A percentile compares a stretch with the other conserved stretches of the same genome.
Conservation (phyloP, 2,888 invertebrate species). For the Harpalus rufipes region DNA sequence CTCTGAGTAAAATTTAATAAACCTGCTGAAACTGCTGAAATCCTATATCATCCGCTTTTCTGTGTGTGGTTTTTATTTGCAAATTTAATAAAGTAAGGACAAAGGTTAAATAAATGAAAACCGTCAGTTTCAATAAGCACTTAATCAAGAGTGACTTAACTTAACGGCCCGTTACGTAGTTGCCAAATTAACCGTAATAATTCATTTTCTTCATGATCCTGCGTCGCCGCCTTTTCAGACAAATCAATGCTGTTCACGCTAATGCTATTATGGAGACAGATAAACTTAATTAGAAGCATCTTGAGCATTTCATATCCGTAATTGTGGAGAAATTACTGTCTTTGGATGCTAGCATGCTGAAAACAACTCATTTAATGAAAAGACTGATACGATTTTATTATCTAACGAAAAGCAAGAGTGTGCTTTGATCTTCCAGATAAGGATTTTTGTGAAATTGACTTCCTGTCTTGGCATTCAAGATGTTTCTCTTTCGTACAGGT, state of each 20-base stretch:
- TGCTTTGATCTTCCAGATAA: neutral
- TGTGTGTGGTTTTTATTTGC: neutral
- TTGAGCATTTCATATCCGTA: constrained; percentile 26
- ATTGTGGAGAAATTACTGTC: constrained; percentile 36
- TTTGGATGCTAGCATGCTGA: constrained; percentile 20
- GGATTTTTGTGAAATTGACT: neutral
- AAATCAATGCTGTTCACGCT: constrained; percentile 47
- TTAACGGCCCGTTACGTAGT: constrained; percentile 37
- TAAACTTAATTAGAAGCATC: constrained; percentile 31
- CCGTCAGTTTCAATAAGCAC: neutral
- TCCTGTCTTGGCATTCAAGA: neutral
- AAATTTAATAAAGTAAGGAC: constrained; percentile 6
- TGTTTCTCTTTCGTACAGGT: neutral
- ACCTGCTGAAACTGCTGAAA: neutral
- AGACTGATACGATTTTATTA: constrained; percentile 12
- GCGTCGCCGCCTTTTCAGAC: constrained; percentile 3
- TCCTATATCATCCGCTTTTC: neutral
- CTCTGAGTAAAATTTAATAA: neutral
- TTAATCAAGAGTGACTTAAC: constrained; percentile 33
- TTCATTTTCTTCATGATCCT: constrained; percentile 14
- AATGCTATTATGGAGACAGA: constrained; percentile 38
- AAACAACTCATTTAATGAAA: constrained; percentile 31
- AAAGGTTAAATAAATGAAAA: constrained; percentile 27
- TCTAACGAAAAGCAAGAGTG: neutral
- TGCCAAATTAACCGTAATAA: constrained; percentile 46